phyloP scores from a whole-genome alignment of 2,113 vertebrate genomes.

The Notechis scutatus region DNA sequence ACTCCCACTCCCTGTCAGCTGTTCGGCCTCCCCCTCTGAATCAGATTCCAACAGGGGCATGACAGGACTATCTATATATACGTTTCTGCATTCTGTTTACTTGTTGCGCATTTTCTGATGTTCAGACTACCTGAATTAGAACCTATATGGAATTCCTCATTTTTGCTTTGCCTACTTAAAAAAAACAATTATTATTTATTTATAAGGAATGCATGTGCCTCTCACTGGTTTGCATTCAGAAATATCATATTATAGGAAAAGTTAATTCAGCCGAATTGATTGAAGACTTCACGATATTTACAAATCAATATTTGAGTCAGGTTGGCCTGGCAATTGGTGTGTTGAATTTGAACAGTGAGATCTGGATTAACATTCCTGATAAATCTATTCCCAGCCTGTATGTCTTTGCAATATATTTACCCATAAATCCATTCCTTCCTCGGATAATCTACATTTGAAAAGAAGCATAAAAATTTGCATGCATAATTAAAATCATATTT shows the following conservation, averaged over 20 bases:
- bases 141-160: not conserved
- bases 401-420: not conserved
- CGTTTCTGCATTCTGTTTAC: not conserved
- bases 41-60: too few species aligned
- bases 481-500: not conserved
- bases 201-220: not conserved
- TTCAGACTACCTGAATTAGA: not conserved
- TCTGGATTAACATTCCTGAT: not conserved
- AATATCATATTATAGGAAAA: not conserved
- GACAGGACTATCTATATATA: too few species aligned
- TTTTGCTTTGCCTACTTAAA: not conserved
- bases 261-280: not conserved
- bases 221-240: slow-evolving; percentile 36
- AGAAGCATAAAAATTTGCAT: not conserved
- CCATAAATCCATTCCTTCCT: not conserved
- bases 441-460: not conserved
- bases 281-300: not conserved
- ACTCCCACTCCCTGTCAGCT: too few species aligned
- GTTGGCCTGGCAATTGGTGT: not conserved
- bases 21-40: too few species aligned
- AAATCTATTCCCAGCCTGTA: not conserved
- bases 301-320: not conserved
- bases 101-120: not conserved
- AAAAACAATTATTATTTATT: not conserved
- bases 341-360: not conserved